Evolutionary conservation across 2,113 vertebrate genomes (phyloP).

Genomic region (Neodon shergylaensis): DNA sequence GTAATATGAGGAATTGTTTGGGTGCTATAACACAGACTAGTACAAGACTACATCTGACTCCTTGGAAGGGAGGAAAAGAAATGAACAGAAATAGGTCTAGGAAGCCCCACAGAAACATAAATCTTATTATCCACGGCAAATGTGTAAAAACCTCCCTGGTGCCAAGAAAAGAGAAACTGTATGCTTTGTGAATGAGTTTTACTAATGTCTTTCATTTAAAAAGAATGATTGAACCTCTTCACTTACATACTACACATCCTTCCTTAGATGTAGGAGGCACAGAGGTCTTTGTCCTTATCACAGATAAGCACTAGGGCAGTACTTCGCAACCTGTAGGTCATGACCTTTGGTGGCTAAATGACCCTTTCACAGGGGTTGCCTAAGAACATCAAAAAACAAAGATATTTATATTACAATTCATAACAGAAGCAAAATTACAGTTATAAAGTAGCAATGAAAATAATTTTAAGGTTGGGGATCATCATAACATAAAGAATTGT

Average conservation of each 20-base stretch:
- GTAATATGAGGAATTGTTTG: not conserved
- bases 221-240: not conserved
- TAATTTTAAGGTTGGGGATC: too few relatives aligned
- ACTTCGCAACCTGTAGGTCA: too few relatives aligned
- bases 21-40: not conserved
- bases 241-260: not conserved
- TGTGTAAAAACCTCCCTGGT: not conserved
- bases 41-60: not conserved
- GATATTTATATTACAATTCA: too few relatives aligned
- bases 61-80: not conserved
- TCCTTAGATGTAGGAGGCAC: not conserved
- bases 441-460: too few relatives aligned
- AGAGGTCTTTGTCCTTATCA: not conserved
- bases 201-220: slow-evolving; percentile 38
- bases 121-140: not conserved
- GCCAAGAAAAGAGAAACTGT: not conserved
- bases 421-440: too few relatives aligned
- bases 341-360: too few relatives aligned
- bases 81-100: not conserved
- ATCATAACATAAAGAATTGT: too few relatives aligned
- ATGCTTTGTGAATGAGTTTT: not conserved
- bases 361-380: too few relatives aligned
- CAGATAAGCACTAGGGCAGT: not conserved
- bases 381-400: too few relatives aligned
- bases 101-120: not conserved